Conservation (phyloP, 2,888 invertebrate genomes). For the Caradrina kadenii region DNA sequence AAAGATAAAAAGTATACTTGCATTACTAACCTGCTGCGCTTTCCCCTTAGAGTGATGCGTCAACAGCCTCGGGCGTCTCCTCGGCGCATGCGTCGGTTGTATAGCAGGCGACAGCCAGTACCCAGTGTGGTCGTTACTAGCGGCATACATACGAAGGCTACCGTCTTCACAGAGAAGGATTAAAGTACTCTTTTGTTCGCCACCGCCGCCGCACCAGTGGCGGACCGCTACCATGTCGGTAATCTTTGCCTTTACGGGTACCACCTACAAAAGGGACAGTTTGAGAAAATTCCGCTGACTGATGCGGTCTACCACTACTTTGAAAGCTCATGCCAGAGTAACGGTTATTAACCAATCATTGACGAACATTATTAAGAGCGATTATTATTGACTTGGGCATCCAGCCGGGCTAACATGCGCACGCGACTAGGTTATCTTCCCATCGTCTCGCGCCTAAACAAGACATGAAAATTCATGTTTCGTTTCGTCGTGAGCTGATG, state of each 20-base stretch:
- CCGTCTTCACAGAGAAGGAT: slow-evolving; percentile 99
- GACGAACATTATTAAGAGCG: not conserved
- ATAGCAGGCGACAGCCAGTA: slow-evolving; percentile 91
- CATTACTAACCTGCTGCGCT: slow-evolving; percentile 76
- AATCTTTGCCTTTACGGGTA: slow-evolving; percentile 97
- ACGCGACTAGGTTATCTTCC: not conserved
- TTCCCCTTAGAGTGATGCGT: slow-evolving; percentile 81
- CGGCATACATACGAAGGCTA: slow-evolving; percentile 98
- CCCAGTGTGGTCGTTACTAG: slow-evolving; percentile 95
- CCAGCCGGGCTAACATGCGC: not conserved
- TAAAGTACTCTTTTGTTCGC: slow-evolving; percentile 96
- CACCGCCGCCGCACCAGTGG: slow-evolving; percentile 94
- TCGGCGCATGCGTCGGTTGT: slow-evolving; percentile 85
- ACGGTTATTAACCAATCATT: not conserved
- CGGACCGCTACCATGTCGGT: slow-evolving; percentile 99
- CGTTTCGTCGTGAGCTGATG: not conserved
- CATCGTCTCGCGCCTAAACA: too few relatives aligned
- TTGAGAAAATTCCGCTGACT: not conserved
- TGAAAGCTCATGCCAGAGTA: slow-evolving; percentile 28
- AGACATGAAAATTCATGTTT: not conserved
- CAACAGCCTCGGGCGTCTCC: slow-evolving; percentile 75
- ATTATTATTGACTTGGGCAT: not conserved
- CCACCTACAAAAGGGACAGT: slow-evolving; percentile 78
- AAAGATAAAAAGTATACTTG: not conserved
- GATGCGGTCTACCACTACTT: slow-evolving; percentile 1